Evolutionary conservation across 2,113 vertebrate genomes (phyloP).

Genomic region (Phycodurus eques): DNA sequence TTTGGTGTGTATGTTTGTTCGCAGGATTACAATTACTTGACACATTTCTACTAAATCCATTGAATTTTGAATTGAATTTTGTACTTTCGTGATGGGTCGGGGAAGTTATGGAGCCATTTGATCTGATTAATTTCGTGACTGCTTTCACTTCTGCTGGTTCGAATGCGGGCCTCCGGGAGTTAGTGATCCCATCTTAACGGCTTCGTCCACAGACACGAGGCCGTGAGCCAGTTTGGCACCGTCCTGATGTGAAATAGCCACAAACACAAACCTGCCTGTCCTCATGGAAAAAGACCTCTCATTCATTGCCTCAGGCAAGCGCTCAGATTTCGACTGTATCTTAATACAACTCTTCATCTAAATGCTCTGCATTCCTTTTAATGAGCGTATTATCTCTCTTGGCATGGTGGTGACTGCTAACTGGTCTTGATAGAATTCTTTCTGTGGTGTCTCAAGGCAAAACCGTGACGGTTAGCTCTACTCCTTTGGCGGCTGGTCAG

Average conservation of each 20-base stretch:
- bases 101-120: background rate
- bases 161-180: constrained; percentile 28
- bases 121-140: constrained; percentile 37
- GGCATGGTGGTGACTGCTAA: background rate
- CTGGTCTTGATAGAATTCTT: constrained; percentile 1
- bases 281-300: constrained; percentile 42
- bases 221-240: constrained; percentile 52
- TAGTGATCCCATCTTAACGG: constrained; percentile 54
- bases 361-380: constrained; percentile 11
- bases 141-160: constrained; percentile 40
- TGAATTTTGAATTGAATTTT: too few relatives aligned
- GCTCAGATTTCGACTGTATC: constrained; percentile 22
- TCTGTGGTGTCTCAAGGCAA: constrained; percentile 23
- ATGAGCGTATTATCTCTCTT: background rate
- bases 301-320: constrained; percentile 44
- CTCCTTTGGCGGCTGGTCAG: constrained; percentile 21
- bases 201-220: constrained; percentile 47
- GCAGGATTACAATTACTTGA: too few relatives aligned
- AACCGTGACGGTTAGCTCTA: constrained; percentile 9
- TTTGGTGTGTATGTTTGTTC: too few relatives aligned
- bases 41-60: too few relatives aligned
- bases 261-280: constrained; percentile 34
- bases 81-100: background rate
- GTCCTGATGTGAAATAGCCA: constrained; percentile 20
- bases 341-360: constrained; percentile 39